Evolutionary conservation across 2,888 invertebrate genomes (phyloP).

Genomic region (Halictus ligatus): DNA sequence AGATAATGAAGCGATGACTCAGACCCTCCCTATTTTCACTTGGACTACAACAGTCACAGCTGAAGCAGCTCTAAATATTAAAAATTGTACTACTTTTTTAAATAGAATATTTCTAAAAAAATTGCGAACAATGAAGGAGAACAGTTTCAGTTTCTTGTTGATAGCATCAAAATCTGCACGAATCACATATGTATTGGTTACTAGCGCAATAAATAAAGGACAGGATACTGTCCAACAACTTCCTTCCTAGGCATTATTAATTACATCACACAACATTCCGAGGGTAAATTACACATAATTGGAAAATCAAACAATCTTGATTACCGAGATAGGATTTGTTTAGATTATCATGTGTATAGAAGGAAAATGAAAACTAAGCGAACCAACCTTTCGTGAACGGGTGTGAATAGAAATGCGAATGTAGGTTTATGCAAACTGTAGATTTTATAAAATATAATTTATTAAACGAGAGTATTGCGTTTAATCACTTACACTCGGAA

Average conservation of each 20-base stretch:
- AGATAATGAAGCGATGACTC: too few relatives aligned
- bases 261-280: not conserved
- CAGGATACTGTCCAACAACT: not conserved
- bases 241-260: not conserved
- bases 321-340: not conserved
- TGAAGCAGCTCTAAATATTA: too few relatives aligned
- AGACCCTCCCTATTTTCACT: too few relatives aligned
- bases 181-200: not conserved
- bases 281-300: conserved; percentile 33
- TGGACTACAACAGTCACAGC: too few relatives aligned
- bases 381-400: not conserved
- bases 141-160: too few relatives aligned
- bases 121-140: too few relatives aligned
- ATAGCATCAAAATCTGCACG: too few relatives aligned
- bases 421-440: not conserved
- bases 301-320: not conserved
- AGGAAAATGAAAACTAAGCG: not conserved
- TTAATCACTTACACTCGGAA: too few relatives aligned
- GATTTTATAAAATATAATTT: not conserved
- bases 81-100: too few relatives aligned
- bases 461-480: too few relatives aligned
- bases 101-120: too few relatives aligned
- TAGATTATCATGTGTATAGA: not conserved
- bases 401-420: not conserved
- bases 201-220: not conserved